Evolutionary conservation across 2,113 vertebrate genomes (phyloP), one percentile per base, ranked within the genome.

Genomic region (Elachura formosa): DNA sequence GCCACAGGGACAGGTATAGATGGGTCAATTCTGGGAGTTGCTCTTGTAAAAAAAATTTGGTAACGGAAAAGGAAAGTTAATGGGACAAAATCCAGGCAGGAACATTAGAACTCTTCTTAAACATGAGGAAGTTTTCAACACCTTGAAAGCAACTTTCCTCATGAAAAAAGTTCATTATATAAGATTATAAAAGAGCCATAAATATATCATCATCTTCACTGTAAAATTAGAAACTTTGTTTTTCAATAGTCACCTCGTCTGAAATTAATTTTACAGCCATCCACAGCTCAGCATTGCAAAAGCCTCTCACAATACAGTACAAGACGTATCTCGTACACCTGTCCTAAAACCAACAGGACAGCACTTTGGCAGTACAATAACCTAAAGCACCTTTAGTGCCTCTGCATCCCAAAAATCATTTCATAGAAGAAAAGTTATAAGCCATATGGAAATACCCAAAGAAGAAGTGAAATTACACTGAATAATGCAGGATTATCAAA

Each of bases 41-140:
- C 14, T 25, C n/a, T 21, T 22, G 12, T 33, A 64, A 87, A 81
- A n/a, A n/a, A 84, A 49, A 74, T 40, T 13, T 51, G 12, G 24
- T 64, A 84, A 28, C 0, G 7, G 17, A 68, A 49, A 77, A 59
- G 51, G 11, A 64, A 71, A 72, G 10, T 63, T 29, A 71, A 26
- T 3, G 8, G 71, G 33, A 85, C 13, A 79, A 63, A 45, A 63
- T 34, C 63, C 13, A 81, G 36, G 14, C 40, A 84, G 36, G 25
- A 86, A 81, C 8, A n/a, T 6, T 26, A 2, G 16, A 90, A 82
- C 6, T 71, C 43, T 31, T 66, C 51, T 43, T 43, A 59, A 34
- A 77, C 40, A 28, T 0, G 2, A 59, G 13, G 17, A 67, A 8
- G 17, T 7, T 40, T 68, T 82, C 5, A 5, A 76, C 0, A 5